Conservation (phyloP, 2,797 vertebrate genomes). For the Anomalospiza imberbis region DNA sequence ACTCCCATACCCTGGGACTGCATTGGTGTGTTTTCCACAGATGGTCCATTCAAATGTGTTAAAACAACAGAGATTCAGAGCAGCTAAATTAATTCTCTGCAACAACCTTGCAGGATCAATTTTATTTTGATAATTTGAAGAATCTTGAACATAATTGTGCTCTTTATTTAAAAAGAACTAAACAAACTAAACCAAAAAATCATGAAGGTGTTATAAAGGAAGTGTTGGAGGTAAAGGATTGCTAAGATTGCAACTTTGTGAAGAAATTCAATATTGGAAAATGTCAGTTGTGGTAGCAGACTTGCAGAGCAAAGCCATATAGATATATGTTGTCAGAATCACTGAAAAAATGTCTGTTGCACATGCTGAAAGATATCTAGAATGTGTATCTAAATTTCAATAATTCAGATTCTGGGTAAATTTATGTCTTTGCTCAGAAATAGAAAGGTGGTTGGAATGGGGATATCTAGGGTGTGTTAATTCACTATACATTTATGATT, state of each 20-base stretch:
- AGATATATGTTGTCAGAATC: neutral
- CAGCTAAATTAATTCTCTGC: neutral
- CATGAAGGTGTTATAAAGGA: neutral
- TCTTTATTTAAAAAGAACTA: neutral
- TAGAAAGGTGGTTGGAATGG: neutral
- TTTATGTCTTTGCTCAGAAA: neutral
- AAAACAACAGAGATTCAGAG: neutral
- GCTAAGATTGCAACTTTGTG: neutral
- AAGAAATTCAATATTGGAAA: neutral
- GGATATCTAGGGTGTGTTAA: neutral
- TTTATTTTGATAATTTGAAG: neutral
- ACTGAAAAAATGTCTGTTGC: neutral
- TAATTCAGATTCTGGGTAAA: neutral
- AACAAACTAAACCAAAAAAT: neutral
- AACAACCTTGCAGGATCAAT: neutral
- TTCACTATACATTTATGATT: neutral
- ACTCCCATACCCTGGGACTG: neutral
- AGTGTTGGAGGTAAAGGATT: neutral
- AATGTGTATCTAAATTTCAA: neutral
- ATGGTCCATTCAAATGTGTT: neutral
- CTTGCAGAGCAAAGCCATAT: neutral
- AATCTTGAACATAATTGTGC: neutral
- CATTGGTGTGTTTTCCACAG: neutral
- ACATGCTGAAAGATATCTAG: neutral
- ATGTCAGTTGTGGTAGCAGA: neutral